These are phyloP conservation scores for Buphagus erythrorhynchus DNA, from an alignment of 2,797 vertebrate species.

Conservation along the genomic window DNA sequence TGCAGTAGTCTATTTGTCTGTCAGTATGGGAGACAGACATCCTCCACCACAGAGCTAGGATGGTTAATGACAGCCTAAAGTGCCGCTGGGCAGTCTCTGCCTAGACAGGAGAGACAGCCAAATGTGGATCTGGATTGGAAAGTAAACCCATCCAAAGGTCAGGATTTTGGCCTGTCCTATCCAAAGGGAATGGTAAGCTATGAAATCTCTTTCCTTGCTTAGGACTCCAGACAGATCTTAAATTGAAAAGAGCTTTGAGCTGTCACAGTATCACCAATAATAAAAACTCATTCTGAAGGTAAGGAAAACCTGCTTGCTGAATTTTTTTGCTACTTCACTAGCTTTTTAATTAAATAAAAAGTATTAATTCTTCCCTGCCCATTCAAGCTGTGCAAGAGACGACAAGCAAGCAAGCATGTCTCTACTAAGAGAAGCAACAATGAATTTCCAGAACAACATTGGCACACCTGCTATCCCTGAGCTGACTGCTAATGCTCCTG, in stretches of 20 bases:
- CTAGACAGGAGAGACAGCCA: background rate
- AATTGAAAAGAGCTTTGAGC: background rate
- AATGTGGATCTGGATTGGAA: background rate
- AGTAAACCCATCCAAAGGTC: background rate
- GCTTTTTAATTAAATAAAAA: slow-evolving; percentile 38
- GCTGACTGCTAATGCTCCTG: background rate
- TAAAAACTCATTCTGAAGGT: background rate
- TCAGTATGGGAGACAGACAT: background rate
- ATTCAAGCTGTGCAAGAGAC: background rate
- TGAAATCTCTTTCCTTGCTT: background rate
- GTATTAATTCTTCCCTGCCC: background rate
- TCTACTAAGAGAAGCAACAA: background rate
- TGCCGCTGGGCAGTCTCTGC: background rate
- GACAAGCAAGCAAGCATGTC: background rate
- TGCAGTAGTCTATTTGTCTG: background rate
- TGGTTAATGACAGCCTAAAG: background rate
- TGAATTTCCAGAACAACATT: background rate
- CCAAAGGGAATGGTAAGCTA: background rate
- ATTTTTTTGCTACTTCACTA: background rate
- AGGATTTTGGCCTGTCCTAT: background rate
- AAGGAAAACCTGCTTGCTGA: background rate
- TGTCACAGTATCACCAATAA: background rate
- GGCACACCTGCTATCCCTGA: background rate
- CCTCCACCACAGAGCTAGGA: background rate
- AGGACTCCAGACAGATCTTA: background rate